Evolutionary conservation across 2,113 vertebrate species (phyloP).

Genomic region (Anoura caudifer): DNA sequence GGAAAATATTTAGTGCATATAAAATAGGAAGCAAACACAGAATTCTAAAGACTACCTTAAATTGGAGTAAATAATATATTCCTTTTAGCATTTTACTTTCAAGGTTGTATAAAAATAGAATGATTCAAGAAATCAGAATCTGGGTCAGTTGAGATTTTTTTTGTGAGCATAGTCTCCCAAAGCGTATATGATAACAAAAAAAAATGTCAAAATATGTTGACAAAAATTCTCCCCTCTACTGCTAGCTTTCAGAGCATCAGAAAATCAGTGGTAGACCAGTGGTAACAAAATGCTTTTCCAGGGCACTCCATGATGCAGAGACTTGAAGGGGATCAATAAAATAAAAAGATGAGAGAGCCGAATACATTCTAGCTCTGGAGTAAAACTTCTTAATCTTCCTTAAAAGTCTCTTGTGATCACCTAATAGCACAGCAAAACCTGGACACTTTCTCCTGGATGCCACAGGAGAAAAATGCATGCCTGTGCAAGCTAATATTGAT

Average conservation of each 20-base stretch:
- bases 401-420: not conserved
- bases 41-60: constrained; percentile 55
- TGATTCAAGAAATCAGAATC: constrained; percentile 56
- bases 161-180: not conserved
- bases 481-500: not conserved
- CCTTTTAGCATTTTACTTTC: constrained; percentile 56
- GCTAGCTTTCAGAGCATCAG: constrained; percentile 23
- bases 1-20: not conserved
- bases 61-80: constrained; percentile 54
- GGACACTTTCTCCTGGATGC: not conserved
- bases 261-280: not conserved
- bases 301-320: not conserved
- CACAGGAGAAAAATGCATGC: not conserved
- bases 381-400: constrained; percentile 22
- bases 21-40: constrained; percentile 14
- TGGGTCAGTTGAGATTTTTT: constrained; percentile 50
- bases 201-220: constrained; percentile 48
- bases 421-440: not conserved
- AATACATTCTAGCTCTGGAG: not conserved
- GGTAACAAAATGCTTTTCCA: not conserved
- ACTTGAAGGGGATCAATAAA: constrained; percentile 32
- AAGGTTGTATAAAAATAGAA: constrained; percentile 51
- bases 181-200: not conserved
- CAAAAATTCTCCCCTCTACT: not conserved
- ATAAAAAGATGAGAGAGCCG: constrained; percentile 35